A percentile compares a stretch with the other conserved stretches of the same genome.
phyloP scores from a whole-genome alignment of 2,113 vertebrate genomes.

The Anarrhichthys ocellatus region DNA sequence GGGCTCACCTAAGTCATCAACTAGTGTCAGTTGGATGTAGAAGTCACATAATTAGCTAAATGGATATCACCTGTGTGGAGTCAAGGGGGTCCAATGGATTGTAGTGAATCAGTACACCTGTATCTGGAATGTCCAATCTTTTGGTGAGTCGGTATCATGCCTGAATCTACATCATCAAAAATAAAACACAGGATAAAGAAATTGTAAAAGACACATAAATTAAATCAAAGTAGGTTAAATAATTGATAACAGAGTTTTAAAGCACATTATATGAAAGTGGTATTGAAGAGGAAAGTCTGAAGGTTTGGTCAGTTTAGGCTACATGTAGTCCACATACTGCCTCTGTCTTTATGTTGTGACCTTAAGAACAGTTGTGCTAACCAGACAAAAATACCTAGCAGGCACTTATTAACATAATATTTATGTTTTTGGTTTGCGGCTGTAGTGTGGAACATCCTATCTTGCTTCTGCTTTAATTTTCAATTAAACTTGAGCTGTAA shows the following conservation, averaged over 20 bases:
- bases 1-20: background rate
- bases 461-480: slow-evolving; percentile 8
- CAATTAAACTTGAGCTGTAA: slow-evolving; percentile 4
- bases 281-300: background rate
- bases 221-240: background rate
- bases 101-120: background rate
- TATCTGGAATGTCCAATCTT: background rate
- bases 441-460: slow-evolving; percentile 10
- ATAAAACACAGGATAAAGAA: background rate
- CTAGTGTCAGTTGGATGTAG: background rate
- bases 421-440: slow-evolving; percentile 14
- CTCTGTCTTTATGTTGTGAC: background rate
- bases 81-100: background rate
- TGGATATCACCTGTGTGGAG: background rate
- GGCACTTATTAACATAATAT: background rate
- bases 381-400: background rate
- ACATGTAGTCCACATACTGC: background rate
- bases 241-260: background rate
- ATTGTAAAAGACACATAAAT: background rate
- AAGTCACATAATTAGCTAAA: background rate
- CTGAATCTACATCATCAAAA: background rate
- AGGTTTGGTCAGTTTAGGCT: background rate
- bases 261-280: background rate
- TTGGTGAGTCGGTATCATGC: background rate
- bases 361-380: background rate